phyloP scores from a whole-genome alignment of 2,797 vertebrate species.

The Coracias cyanogaster region DNA sequence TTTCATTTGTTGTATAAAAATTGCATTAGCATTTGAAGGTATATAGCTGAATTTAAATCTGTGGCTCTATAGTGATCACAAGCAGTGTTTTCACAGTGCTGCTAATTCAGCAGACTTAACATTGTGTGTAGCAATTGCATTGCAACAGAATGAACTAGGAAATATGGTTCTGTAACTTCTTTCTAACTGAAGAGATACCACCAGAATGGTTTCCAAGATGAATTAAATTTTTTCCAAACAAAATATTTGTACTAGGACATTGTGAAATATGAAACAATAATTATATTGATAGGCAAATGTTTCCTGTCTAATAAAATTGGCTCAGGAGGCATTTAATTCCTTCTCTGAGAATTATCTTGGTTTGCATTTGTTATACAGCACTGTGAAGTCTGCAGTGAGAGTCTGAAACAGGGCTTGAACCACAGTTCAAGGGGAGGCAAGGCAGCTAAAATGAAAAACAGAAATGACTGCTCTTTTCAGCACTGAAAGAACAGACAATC shows the following conservation, averaged over 20 bases:
- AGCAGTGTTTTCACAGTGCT: neutral
- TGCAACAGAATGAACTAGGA: neutral
- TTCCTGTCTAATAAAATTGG: neutral
- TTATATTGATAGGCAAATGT: neutral
- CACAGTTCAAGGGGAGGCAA: neutral
- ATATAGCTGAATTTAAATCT: neutral
- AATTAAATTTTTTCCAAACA: neutral
- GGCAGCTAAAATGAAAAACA: neutral
- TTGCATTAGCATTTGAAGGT: neutral
- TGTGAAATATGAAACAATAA: slow-evolving; percentile 12
- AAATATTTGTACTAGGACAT: slow-evolving; percentile 10
- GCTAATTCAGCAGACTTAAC: neutral
- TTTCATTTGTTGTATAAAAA: neutral
- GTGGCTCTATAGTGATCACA: neutral
- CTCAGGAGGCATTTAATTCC: neutral
- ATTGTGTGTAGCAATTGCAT: neutral
- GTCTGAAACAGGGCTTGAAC: neutral
- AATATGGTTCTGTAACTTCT: neutral
- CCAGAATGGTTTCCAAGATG: neutral
- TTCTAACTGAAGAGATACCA: neutral
- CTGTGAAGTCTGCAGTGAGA: neutral
- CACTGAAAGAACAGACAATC: neutral
- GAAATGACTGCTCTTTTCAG: neutral
- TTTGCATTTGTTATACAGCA: neutral
- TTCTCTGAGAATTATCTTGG: neutral